Evolutionary conservation across 2,797 vertebrate genomes (phyloP), one percentile per base, ranked within the genome.

Genomic region (Alcedo atthis): DNA sequence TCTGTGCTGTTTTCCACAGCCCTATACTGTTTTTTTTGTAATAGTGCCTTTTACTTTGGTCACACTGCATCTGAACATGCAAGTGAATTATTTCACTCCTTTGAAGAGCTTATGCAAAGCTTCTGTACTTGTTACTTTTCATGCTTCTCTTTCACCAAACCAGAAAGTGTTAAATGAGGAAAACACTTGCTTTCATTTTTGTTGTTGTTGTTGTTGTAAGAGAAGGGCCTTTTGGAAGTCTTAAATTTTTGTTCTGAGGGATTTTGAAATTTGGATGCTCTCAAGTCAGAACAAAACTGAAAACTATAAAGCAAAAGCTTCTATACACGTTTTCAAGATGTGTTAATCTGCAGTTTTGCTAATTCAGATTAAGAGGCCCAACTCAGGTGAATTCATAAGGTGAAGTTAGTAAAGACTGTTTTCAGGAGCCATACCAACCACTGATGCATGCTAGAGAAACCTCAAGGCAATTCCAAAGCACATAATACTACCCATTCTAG

Each of bases 41-140:
- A 26, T 37, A 71, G 12, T 2, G 1, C 46, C 26, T 69, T 92
- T 81, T 63, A 40, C 30, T 77, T 86, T 4, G 28, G 26, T 26
- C 79, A 28, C 16, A n/a, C 70, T 88, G 30, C 87, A 90, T 86
- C 83, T 91, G 87, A 93, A 93, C 82, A 75, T 84, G 92, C 55
- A 94, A 0, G 4, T 37, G 53, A 79, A 55, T 90, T 43, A 92
- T 90, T 94, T 90, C 70, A 87, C 61, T 90, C 53, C 57, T 77
- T 85, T 5, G 1, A 21, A 76, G 63, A n/a, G 49, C 46, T 80
- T 80, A 61, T 90, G 78, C 57, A 80, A 88, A 94, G 59, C 24
- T 37, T 61, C n/a, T 88, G 8, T 85, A 59, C 57, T 86, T 59
- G 5, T 49, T 76, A 32, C 22, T 84, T 90, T 85, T 63, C 8